Base-by-base conservation (phyloP, 2,113 vertebrate genomes). In the Pseudolaguvia tuberculata region DNA sequence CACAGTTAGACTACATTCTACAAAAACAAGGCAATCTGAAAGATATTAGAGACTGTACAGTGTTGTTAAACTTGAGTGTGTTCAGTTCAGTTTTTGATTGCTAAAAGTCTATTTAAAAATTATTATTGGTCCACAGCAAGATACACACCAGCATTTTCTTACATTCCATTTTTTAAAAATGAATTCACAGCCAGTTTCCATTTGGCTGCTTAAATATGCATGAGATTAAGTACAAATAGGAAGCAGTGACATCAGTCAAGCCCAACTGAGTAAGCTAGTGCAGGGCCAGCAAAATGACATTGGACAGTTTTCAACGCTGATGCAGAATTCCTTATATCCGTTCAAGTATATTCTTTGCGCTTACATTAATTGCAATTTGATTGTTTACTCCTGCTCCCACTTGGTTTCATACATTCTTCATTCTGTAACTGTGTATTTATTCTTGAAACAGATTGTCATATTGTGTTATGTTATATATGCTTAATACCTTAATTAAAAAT, bases 171-270 rank as follows among this genome's bases (percentile, higher is more conserved):
- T 79, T 81, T 88, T 82, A n/a, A 81, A 87, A 89, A 88, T 88
- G 84, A 87, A 83, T 84, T 88, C 82, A 79, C 72, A 81, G 81
- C 79, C 35, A 75, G 82, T 56, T 58, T 83, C 82, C 52, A 68
- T 68, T 68, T 62, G 81, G 74, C 86, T 88, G 82, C 89, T 91
- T 88, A 90, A 90, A 91, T 90, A 92, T 90, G 87, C 87, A 91
- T 87, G 78, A 87, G 85, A 88, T 89, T 88, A 89, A 86, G 81
- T 79, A 70, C 77, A 85, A 88, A 85, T 25, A 56, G 83, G 73
- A 74, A n/a, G 74, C 81, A 51, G 83, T 78, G 77, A 82, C 78
- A 87, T 90, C 86, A 86, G 83, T 87, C 85, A 88, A 85, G 85
- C 84, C 85, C 85, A 85, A 75, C 79, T 76, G 59, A 86, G 83